Conservation (phyloP, 1,140 invertebrate genomes). For the Orius insidiosus region DNA sequence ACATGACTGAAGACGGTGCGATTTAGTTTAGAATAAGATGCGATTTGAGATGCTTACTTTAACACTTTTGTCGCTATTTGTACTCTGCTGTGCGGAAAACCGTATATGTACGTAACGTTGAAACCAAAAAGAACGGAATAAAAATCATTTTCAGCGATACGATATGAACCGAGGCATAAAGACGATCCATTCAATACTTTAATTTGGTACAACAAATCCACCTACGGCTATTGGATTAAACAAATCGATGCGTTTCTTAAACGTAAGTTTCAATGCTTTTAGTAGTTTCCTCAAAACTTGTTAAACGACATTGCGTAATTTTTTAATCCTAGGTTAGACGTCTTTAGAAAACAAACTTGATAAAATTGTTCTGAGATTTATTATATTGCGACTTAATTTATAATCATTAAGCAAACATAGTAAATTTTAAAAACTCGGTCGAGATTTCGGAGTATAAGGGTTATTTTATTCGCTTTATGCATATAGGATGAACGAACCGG, state of each 20-base stretch:
- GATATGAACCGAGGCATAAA: constrained; percentile 10
- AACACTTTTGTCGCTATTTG: background rate
- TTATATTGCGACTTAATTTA: background rate
- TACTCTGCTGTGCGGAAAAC: too few species aligned
- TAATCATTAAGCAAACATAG: too few species aligned
- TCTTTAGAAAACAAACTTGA: background rate
- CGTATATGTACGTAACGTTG: too few species aligned
- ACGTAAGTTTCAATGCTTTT: constrained; percentile 10
- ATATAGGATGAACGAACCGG: too few species aligned
- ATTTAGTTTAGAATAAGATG: too few species aligned
- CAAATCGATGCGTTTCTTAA: constrained; percentile 17
- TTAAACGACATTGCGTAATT: background rate
- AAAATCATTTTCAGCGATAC: constrained; percentile 3
- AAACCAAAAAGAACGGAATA: too few species aligned
- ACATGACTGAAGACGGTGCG: too few species aligned
- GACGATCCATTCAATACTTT: constrained; percentile 13
- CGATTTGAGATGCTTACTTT: too few species aligned
- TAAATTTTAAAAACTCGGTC: too few species aligned
- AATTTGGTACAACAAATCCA: constrained; percentile 17
- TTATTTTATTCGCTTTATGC: too few species aligned
- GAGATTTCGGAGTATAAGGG: too few species aligned
- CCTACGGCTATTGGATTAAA: constrained; percentile 15
- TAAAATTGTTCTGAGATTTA: background rate
- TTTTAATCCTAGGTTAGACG: background rate
- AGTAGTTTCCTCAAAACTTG: background rate